Percentiles rank a stretch among this genome's conserved stretches.
phyloP scores from a whole-genome alignment of 2,888 invertebrate species.

The Osmoderma eremita region DNA sequence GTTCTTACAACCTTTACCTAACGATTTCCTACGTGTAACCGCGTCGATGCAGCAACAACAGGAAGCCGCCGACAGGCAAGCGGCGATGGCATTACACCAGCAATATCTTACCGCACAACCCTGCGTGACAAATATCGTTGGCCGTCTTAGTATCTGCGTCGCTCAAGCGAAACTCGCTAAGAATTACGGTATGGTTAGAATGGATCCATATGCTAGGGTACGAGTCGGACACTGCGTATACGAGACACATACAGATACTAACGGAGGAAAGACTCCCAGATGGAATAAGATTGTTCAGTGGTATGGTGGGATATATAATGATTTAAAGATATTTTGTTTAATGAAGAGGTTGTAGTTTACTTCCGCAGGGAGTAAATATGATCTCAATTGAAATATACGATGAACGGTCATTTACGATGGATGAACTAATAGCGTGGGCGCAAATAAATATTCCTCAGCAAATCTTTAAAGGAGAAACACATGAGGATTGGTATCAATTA shows the following conservation, averaged over 20 bases:
- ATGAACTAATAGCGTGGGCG: constrained; percentile 95
- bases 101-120: constrained; percentile 61
- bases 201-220: constrained; percentile 96
- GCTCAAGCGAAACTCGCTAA: constrained; percentile 92
- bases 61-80: constrained; percentile 81
- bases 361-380: constrained; percentile 89
- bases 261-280: constrained; percentile 93
- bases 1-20: constrained; percentile 81
- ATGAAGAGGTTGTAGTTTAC: constrained; percentile 67
- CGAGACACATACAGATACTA: constrained; percentile 94
- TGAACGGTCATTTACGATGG: constrained; percentile 96
- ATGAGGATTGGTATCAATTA: constrained; percentile 94
- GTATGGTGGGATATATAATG: constrained; percentile 66
- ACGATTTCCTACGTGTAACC: constrained; percentile 75
- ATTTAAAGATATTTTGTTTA: no score
- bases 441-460: constrained; percentile 87
- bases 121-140: constrained; percentile 66
- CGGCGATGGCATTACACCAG: constrained; percentile 78
- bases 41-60: constrained; percentile 72
- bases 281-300: constrained; percentile 97
- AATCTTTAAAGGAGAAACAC: constrained; percentile 87
- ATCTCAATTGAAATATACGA: constrained; percentile 95
- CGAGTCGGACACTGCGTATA: constrained; percentile 94
- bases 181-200: constrained; percentile 93
- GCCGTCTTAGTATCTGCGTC: constrained; percentile 85